Evolutionary conservation across 2,888 invertebrate genomes (phyloP).

Genomic region (Andrena flavipes): DNA sequence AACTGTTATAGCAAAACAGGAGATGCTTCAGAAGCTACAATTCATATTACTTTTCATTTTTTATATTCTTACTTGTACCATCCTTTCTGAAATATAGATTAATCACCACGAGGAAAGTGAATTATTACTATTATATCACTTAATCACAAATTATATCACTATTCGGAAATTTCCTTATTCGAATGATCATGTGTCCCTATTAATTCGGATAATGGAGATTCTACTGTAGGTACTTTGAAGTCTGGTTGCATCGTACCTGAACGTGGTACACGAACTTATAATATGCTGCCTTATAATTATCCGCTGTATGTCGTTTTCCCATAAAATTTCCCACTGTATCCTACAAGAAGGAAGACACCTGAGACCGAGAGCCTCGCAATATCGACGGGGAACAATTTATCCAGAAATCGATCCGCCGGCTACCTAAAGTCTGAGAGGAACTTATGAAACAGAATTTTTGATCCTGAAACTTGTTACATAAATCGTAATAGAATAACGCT

Average conservation of each 20-base stretch:
- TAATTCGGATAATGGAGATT: conserved; percentile 42
- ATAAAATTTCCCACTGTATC: conserved; percentile 23
- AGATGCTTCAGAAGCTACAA: too few species aligned
- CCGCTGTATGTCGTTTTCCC: conserved; percentile 14
- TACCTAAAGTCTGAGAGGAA: not conserved
- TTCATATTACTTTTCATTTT: too few species aligned
- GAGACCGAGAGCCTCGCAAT: conserved; percentile 22
- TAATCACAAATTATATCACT: too few species aligned
- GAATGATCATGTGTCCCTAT: conserved; percentile 20
- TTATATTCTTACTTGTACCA: too few species aligned
- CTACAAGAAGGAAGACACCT: conserved; percentile 33
- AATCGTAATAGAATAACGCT: not conserved
- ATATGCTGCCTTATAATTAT: conserved; percentile 44
- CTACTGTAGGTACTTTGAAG: conserved; percentile 28
- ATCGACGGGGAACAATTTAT: conserved; percentile 5
- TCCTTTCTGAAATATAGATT: too few species aligned
- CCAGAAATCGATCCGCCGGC: not conserved
- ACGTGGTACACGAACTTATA: conserved; percentile 17
- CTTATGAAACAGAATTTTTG: not conserved
- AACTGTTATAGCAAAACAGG: too few species aligned
- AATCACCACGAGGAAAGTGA: not conserved
- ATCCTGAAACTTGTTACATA: not conserved
- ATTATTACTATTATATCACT: too few species aligned
- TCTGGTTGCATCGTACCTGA: conserved; percentile 5
- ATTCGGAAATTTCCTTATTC: not conserved